Evolutionary conservation across 2,797 vertebrate species (phyloP).

Genomic region (Sebastes trivittatus): DNA sequence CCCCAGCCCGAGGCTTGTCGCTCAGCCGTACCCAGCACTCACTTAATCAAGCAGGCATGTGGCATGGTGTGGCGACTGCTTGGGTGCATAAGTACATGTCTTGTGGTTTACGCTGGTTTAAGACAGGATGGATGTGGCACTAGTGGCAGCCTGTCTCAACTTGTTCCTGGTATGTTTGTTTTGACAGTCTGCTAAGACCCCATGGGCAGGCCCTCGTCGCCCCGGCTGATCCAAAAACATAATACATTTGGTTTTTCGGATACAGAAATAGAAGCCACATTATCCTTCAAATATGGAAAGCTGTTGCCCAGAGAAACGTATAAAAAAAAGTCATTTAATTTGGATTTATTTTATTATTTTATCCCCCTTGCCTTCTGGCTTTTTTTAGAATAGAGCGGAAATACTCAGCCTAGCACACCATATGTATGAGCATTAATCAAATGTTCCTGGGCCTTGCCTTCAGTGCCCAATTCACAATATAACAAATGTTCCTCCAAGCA

Average conservation of each 20-base stretch:
- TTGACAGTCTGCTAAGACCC: constrained; percentile 80
- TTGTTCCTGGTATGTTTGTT: constrained; percentile 82
- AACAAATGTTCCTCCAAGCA: constrained; percentile 74
- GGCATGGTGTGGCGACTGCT: constrained; percentile 74
- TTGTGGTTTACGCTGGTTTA: constrained; percentile 78
- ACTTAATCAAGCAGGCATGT: constrained; percentile 76
- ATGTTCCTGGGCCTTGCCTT: constrained; percentile 68
- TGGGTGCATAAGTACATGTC: constrained; percentile 71
- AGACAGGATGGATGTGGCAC: constrained; percentile 79
- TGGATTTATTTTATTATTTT: constrained; percentile 21
- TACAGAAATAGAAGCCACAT: constrained; percentile 75
- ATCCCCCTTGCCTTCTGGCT: constrained; percentile 52
- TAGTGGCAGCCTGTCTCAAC: constrained; percentile 72
- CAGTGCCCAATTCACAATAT: constrained; percentile 67
- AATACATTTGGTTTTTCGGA: constrained; percentile 71
- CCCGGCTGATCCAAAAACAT: constrained; percentile 70
- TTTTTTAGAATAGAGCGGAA: constrained; percentile 42
- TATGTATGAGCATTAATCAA: constrained; percentile 71
- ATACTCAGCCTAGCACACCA: constrained; percentile 47
- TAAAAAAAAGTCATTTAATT: constrained; percentile 61
- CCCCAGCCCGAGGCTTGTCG: constrained; percentile 53
- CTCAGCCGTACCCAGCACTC: constrained; percentile 60
- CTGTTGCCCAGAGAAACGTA: constrained; percentile 64
- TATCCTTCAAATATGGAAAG: constrained; percentile 69
- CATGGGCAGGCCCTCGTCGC: constrained; percentile 58